Evolutionary conservation across 2,888 invertebrate species (phyloP).

Genomic region (Agonum fuliginosum): DNA sequence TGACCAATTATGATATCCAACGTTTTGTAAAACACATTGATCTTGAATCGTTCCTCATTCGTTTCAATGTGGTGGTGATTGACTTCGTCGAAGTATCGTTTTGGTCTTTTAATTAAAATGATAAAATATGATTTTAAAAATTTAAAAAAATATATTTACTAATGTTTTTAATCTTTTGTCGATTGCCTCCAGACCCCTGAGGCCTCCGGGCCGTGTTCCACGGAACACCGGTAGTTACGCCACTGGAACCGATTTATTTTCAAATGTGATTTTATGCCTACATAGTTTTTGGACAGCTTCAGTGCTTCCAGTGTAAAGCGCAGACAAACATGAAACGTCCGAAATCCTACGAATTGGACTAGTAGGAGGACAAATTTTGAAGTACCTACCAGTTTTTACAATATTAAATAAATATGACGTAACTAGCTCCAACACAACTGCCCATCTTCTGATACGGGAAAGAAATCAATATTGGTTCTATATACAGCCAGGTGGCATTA

Average conservation of each 20-base stretch:
- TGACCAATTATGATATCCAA: too few species aligned
- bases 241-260: constrained; percentile 1
- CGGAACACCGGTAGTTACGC: too few species aligned
- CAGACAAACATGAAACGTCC: not conserved
- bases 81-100: too few species aligned
- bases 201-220: too few species aligned
- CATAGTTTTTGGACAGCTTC: not conserved
- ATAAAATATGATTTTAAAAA: too few species aligned
- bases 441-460: constrained; percentile 16
- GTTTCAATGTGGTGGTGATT: too few species aligned
- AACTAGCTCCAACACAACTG: not conserved
- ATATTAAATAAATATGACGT: not conserved
- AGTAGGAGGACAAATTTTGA: constrained; percentile 14
- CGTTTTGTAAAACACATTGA: too few species aligned
- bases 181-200: too few species aligned
- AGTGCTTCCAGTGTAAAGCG: not conserved
- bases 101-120: too few species aligned
- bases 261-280: not conserved
- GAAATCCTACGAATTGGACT: constrained; percentile 5
- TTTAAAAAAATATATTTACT: too few species aligned
- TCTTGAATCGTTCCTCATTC: too few species aligned
- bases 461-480: not conserved
- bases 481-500: not conserved
- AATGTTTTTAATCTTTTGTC: too few species aligned
- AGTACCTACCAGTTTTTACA: not conserved